Evolutionary conservation across 2,797 vertebrate species (phyloP).

Genomic region (Yasuhikotakia modesta): DNA sequence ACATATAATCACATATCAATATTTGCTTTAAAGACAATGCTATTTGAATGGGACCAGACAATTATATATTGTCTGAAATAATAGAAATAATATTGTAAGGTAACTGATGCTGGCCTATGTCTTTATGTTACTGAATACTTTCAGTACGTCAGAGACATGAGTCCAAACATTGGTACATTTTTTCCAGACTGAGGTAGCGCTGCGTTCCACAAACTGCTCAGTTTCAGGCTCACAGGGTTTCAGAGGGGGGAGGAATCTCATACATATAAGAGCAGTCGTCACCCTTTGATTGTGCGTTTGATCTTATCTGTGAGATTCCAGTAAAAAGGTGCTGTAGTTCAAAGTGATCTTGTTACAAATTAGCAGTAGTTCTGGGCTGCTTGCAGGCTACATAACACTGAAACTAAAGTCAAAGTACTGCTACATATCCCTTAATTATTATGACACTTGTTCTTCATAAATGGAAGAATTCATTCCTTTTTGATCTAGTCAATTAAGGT

Average conservation of each 20-base stretch:
- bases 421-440: neutral
- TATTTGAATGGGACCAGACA: too few relatives aligned
- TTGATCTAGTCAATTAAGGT: neutral
- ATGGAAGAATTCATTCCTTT: neutral
- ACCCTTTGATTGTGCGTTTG: constrained; percentile 36
- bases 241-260: constrained; percentile 16
- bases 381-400: neutral
- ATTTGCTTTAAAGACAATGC: neutral
- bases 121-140: neutral
- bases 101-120: too few relatives aligned
- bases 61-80: too few relatives aligned
- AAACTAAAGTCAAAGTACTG: neutral
- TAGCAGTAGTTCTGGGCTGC: neutral
- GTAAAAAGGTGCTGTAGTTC: constrained; percentile 1
- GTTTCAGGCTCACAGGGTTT: neutral
- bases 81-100: too few relatives aligned
- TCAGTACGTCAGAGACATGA: neutral
- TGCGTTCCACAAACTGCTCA: constrained; percentile 12
- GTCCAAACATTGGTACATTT: neutral
- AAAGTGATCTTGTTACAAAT: constrained; percentile 2
- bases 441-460: neutral
- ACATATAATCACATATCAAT: neutral
- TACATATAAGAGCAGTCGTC: constrained; percentile 17
- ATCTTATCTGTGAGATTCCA: constrained; percentile 22
- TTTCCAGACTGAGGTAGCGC: neutral